A percentile compares a stretch with the other conserved stretches of the same genome.
Evolutionary conservation across 2,113 vertebrate genomes (phyloP).

Genomic region (Sander lucioperca): DNA sequence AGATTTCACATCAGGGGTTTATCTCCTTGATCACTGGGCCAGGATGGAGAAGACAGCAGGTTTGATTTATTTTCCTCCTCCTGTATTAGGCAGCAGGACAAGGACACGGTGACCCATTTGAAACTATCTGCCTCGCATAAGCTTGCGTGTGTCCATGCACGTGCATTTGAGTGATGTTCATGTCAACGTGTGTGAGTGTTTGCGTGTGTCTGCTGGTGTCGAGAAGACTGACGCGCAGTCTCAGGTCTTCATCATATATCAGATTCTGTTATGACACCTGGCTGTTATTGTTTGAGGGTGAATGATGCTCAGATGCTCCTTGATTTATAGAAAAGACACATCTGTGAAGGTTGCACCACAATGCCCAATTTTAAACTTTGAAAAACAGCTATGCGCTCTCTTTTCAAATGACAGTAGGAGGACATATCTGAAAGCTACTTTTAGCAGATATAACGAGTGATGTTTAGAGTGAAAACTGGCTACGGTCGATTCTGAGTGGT

Average conservation of each 20-base stretch:
- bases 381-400: not conserved
- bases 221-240: constrained; percentile 33
- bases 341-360: constrained; percentile 1
- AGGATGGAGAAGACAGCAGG: constrained; percentile 50
- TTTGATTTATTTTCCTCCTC: constrained; percentile 72
- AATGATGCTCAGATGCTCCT: constrained; percentile 30
- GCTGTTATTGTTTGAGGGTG: constrained; percentile 50
- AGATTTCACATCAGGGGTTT: constrained; percentile 70
- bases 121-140: constrained; percentile 24
- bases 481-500: no score
- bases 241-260: constrained; percentile 43
- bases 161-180: constrained; percentile 37
- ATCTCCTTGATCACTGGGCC: constrained; percentile 70
- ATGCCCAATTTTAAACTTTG: constrained; percentile 12
- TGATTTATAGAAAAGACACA: constrained; percentile 38
- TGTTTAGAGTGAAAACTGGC: not conserved
- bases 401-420: not conserved
- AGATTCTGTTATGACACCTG: constrained; percentile 56
- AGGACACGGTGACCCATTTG: constrained; percentile 72
- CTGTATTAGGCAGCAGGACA: constrained; percentile 50
- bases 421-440: not conserved
- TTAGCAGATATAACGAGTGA: not conserved
- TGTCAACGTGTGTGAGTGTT: constrained; percentile 24
- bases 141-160: not conserved
- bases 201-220: constrained; percentile 7